These are phyloP conservation scores for Sapajus apella DNA, from an alignment of 2,113 vertebrate species.

Conservation along the genomic window DNA sequence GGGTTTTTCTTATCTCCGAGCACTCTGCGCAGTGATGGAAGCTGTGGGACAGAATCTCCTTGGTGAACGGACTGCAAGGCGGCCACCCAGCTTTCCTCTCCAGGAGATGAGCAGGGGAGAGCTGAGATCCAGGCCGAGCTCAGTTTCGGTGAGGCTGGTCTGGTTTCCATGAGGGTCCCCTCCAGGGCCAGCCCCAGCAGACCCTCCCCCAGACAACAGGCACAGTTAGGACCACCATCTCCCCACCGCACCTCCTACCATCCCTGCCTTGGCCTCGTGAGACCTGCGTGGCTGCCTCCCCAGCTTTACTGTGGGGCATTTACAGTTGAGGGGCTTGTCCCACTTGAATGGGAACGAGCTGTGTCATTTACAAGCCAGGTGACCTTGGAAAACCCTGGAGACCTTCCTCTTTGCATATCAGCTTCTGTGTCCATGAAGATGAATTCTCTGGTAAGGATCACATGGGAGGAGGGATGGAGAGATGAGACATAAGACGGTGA, in stretches of 20 bases:
- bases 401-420: accelerated
- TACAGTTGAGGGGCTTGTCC: too few relatives aligned
- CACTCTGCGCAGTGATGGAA: accelerated
- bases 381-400: accelerated
- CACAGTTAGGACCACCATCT: accelerated
- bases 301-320: accelerated
- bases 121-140: not conserved
- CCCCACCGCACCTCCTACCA: accelerated
- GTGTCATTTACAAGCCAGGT: accelerated
- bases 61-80: too few relatives aligned
- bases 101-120: accelerated
- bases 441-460: not conserved
- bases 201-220: not conserved
- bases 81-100: not conserved
- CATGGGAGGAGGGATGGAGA: accelerated
- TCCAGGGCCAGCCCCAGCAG: not conserved
- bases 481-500: too few relatives aligned
- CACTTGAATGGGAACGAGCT: not conserved
- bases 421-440: accelerated
- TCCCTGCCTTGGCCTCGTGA: not conserved
- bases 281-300: accelerated
- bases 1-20: not conserved
- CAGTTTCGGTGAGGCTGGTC: not conserved
- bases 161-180: accelerated
- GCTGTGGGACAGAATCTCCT: too few relatives aligned